These are phyloP conservation scores for Synaphobranchus kaupii DNA, from an alignment of 2,797 vertebrate genomes.

Conservation along the genomic window DNA sequence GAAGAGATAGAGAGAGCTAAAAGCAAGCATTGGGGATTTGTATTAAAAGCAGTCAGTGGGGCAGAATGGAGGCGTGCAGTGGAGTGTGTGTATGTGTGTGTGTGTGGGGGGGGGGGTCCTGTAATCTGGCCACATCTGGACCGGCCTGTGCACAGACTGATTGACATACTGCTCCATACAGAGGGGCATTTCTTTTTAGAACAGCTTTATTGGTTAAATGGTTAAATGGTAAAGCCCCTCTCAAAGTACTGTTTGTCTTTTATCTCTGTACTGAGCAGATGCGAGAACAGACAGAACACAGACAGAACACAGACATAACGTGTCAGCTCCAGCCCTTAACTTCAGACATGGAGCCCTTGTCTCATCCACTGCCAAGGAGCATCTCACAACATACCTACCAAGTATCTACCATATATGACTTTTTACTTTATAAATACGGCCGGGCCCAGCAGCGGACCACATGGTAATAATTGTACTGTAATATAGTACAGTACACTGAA, in stretches of 20 bases:
- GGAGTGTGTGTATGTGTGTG: slow-evolving; percentile 49
- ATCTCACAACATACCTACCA: not conserved
- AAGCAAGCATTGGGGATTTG: slow-evolving; percentile 45
- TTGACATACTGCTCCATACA: not conserved
- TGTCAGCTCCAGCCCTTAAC: not conserved
- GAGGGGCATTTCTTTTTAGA: not conserved
- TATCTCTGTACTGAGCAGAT: slow-evolving; percentile 14
- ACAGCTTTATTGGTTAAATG: slow-evolving; percentile 7
- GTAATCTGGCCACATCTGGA: slow-evolving; percentile 68
- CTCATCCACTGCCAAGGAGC: not conserved
- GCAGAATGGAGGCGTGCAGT: slow-evolving; percentile 48
- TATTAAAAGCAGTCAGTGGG: slow-evolving; percentile 57
- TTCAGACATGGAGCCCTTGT: not conserved
- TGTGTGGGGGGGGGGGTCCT: slow-evolving; percentile 38
- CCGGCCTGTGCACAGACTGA: slow-evolving; percentile 23
- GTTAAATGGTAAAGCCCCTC: not conserved
- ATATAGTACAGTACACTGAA: not conserved
- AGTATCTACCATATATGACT: not conserved
- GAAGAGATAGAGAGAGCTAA: slow-evolving; percentile 51
- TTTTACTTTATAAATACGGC: no score
- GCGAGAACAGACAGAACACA: not conserved
- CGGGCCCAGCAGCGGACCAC: no score
- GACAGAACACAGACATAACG: not conserved
- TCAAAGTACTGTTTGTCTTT: slow-evolving; percentile 7
- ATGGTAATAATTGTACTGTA: not conserved